phyloP scores from a whole-genome alignment of 2,888 invertebrate genomes.

The Phortica okadai region DNA sequence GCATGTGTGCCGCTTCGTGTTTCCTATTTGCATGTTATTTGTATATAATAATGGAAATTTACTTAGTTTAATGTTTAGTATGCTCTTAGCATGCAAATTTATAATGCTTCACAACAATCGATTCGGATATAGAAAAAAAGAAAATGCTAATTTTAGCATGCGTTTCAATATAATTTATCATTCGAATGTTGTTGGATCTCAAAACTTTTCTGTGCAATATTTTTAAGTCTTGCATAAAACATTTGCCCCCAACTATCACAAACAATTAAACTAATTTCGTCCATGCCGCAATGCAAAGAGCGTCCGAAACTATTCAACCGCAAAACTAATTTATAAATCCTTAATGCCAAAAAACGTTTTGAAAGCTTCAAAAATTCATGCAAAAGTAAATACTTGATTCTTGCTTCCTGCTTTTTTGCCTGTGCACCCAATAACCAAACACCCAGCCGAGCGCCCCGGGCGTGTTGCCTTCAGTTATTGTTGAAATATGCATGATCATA shows the following conservation, averaged over 20 bases:
- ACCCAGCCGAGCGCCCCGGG: neutral
- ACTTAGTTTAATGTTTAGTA: neutral
- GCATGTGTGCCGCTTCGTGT: neutral
- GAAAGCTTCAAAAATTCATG: conserved; percentile 3
- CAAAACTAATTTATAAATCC: conserved; percentile 68
- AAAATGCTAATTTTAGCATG: too few species aligned
- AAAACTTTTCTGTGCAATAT: too few species aligned
- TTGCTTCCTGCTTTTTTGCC: neutral
- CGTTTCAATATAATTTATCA: too few species aligned
- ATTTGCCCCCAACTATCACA: neutral
- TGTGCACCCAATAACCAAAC: neutral
- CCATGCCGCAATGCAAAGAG: conserved; percentile 46
- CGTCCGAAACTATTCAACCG: conserved; percentile 60
- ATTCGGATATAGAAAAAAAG: too few species aligned
- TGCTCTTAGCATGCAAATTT: too few species aligned
- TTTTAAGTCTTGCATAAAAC: too few species aligned
- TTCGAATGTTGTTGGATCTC: too few species aligned
- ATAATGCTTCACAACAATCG: too few species aligned
- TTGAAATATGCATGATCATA: conserved; percentile 70
- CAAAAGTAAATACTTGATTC: conserved; percentile 9
- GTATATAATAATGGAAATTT: neutral
- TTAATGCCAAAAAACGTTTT: conserved; percentile 17
- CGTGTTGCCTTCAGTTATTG: conserved; percentile 60
- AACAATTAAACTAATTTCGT: neutral
- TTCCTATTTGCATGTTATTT: conserved; percentile 5